Percentiles rank a stretch among this genome's conserved stretches.
phyloP scores from a whole-genome alignment of 2,797 vertebrate species.

The Sebastes iracundus region DNA sequence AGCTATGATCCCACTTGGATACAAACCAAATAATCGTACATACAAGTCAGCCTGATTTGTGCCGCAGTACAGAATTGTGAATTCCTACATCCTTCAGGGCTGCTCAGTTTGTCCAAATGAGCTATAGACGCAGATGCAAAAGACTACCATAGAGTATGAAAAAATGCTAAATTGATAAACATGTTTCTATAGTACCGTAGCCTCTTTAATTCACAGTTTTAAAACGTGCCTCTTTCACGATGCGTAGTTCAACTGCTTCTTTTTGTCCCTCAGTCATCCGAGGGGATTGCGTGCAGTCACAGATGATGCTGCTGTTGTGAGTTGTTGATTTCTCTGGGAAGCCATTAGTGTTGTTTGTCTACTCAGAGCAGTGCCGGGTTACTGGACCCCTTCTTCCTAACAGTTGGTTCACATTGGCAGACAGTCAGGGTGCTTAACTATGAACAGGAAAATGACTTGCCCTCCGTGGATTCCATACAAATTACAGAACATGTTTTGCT shows the following conservation, averaged over 20 bases:
- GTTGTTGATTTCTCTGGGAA: constrained; percentile 73
- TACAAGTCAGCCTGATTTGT: constrained; percentile 61
- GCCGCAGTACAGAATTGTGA: constrained; percentile 35
- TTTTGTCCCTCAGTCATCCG: constrained; percentile 52
- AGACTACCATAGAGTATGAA: constrained; percentile 15
- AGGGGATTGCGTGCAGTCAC: constrained; percentile 59
- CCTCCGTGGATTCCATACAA: constrained; percentile 68
- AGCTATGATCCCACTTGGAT: constrained; percentile 69
- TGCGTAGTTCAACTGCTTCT: constrained; percentile 24
- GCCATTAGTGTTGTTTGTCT: constrained; percentile 74
- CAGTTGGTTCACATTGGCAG: constrained; percentile 72
- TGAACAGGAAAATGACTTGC: constrained; percentile 69
- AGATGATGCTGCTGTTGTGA: constrained; percentile 62
- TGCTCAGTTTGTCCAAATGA: constrained; percentile 38
- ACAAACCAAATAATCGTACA: constrained; percentile 63
- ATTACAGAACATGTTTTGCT: constrained; percentile 60
- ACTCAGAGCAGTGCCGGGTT: constrained; percentile 60
- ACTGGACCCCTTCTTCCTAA: constrained; percentile 66
- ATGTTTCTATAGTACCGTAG: constrained; percentile 26
- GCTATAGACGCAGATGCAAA: constrained; percentile 24
- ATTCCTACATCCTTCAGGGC: constrained; percentile 41
- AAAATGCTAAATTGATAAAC: constrained; percentile 34
- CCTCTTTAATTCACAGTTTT: constrained; percentile 33
- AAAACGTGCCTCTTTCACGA: constrained; percentile 10
- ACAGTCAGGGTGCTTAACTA: constrained; percentile 69